Evolutionary conservation across 2,888 invertebrate species (phyloP), one percentile per base, ranked within the genome.

Genomic region (Aspidiotus rigidus): DNA sequence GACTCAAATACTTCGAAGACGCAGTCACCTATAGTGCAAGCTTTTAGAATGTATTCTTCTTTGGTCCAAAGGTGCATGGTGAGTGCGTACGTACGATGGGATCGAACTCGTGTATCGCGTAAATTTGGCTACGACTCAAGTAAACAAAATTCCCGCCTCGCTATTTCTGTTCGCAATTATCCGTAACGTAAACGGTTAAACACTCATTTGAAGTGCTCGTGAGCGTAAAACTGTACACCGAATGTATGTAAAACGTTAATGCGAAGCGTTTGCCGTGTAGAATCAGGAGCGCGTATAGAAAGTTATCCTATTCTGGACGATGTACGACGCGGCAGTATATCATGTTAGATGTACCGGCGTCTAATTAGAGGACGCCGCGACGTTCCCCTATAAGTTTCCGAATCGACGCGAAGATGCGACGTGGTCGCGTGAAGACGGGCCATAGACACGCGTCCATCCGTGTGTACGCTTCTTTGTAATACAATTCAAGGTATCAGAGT

Each of bases 171-270:
- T 64, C 56, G 64, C 64, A 64, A 64, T 64, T 64, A 64, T 57
- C 64, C 64, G 42, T 64, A 64, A 64, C 64, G 64, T 64, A 64
- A 64, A 64, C 64, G 64, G 64, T 64, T 64, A 64, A 64, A 64
- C 64, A 64, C 64, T 64, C 64, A 64, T 64, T 64, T 64, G 64
- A 64, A 64, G 44, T 64, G 64, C 64, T 64, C 44, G 64, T 64
- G 57, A 64, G 64, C 64, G 54, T 64, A 64, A 39, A 64, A 64
- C 55, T 57, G 64, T 41, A 41, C 8, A 11, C 53, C 9, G 62
- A 16, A 42, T 49, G n/a, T n/a, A 28, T 28, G 28, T 28, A 28
- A 28, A 28, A 28, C 28, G 28, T 28, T 28, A 28, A 28, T 28
- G 28, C 28, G 28, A 28, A 28, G 28, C 28, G 28, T 28, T 28